Base-by-base conservation (phyloP, 1,140 invertebrate species). In the Chrysoperla carnea region DNA sequence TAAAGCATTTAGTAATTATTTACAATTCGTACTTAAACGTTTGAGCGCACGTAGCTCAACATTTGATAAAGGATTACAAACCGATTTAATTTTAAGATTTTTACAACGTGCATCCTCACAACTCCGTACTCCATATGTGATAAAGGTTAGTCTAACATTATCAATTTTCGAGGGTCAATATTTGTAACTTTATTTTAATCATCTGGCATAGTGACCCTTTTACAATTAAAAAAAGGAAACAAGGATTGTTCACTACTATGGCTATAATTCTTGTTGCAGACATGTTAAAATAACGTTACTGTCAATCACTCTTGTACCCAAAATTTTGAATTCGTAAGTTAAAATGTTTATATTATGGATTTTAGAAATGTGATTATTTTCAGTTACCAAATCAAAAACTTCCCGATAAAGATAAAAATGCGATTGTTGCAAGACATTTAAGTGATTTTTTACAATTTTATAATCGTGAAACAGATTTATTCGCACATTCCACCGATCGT, bases 381-480 rank as follows among this genome's bases (percentile, higher is more conserved):
- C 54, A 83, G 78, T 65, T 72, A 46, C 83, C 84, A 27, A 80
- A 78, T 52, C 69, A 73, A 44, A 82, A 81, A 62, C 66, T 90
- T 52, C 73, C 77, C 47, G 75, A 81, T 46, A 88, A 88, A 60
- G 87, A 90, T 58, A 66, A 84, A 27, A 77, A 84, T 40, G 83
- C 87, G 9, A 78, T 92, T 47, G 78, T 90, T 38, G 85, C 87
- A 1, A 91, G 90, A 61, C 81, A 91, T 54, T 67, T 93, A n/a
- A 85, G 84, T 50, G 88, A 93, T 61, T 94, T 92, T 66, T 70
- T 92, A 39, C 83, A 87, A 63, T 67, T 85, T 43, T 93, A 92
- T 62, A 86, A 84, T 56, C 72, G 79, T 53, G 89, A 87, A 63
- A 86, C 83, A 0, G 81, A 87, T 48, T 57, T 80, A 27, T 82